Percentiles rank a stretch among this genome's conserved stretches.
Evolutionary conservation across 2,113 vertebrate species (phyloP).

Genomic region (Corynorhinus townsendii): DNA sequence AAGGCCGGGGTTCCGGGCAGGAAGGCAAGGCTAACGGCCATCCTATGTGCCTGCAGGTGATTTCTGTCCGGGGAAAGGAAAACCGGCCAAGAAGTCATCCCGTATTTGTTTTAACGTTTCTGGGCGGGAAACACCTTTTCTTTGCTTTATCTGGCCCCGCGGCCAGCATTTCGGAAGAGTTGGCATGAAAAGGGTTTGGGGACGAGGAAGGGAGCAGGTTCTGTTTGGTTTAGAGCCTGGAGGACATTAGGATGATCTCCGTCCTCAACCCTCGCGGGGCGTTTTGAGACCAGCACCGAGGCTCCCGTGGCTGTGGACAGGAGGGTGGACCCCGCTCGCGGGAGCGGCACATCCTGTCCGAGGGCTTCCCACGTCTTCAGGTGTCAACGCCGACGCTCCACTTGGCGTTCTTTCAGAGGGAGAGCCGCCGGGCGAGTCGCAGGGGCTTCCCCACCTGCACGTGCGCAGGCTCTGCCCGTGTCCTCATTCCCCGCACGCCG

Average conservation of each 20-base stretch:
- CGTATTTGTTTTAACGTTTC: slow-evolving; percentile 50
- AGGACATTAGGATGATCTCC: not conserved
- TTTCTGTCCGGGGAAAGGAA: slow-evolving; percentile 61
- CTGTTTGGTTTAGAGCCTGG: not conserved
- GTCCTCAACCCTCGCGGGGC: not conserved
- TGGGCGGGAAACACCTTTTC: slow-evolving; percentile 65
- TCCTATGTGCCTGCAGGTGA: slow-evolving; percentile 32
- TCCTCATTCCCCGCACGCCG: not conserved
- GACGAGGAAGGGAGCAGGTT: not conserved
- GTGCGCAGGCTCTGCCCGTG: rapidly evolving
- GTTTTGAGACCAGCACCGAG: not conserved
- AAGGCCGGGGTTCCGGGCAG: not conserved
- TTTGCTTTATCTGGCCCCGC: slow-evolving; percentile 5
- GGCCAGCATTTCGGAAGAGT: not conserved
- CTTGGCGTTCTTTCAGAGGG: not conserved
- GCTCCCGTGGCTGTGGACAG: not conserved
- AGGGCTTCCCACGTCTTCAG: too few relatives aligned
- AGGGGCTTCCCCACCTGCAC: rapidly evolving
- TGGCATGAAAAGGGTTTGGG: not conserved
- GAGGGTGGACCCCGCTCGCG: rapidly evolving
- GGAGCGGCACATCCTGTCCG: too few relatives aligned
- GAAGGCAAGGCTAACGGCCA: not conserved
- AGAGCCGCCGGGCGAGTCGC: too few relatives aligned
- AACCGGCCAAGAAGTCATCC: slow-evolving; percentile 57
- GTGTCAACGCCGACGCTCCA: not conserved